A percentile compares a stretch with the other conserved stretches of the same genome.
These are phyloP conservation scores for Ischnus inquisitorius DNA, from an alignment of 2,888 invertebrate genomes.

Conservation along the genomic window DNA sequence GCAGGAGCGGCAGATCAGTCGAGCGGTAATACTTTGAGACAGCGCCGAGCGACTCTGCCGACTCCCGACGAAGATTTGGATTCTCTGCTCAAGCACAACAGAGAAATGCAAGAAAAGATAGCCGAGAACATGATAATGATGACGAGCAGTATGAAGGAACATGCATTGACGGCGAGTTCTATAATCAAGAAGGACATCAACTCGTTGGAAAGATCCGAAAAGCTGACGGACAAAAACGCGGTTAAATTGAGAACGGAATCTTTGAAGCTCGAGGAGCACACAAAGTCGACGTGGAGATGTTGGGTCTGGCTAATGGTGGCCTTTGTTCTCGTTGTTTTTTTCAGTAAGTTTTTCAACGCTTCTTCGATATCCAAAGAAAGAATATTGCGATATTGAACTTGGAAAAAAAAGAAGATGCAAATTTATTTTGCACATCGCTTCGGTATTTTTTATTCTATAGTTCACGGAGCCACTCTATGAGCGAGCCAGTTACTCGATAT, in stretches of 20 bases:
- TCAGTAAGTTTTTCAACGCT: slow-evolving; percentile 88
- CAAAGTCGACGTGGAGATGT: slow-evolving; percentile 95
- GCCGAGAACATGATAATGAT: slow-evolving; percentile 97
- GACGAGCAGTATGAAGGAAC: slow-evolving; percentile 95
- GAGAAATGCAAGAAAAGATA: slow-evolving; percentile 95
- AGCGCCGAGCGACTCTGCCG: slow-evolving; percentile 80
- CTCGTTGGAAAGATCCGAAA: slow-evolving; percentile 90
- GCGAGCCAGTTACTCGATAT: neutral
- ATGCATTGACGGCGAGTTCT: slow-evolving; percentile 94
- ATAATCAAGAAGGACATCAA: slow-evolving; percentile 94
- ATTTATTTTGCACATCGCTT: neutral
- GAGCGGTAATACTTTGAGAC: slow-evolving; percentile 39
- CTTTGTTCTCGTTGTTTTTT: slow-evolving; percentile 94
- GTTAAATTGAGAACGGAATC: slow-evolving; percentile 92
- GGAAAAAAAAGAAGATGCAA: neutral
- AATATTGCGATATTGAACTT: neutral
- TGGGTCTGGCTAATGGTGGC: slow-evolving; percentile 97
- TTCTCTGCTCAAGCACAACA: slow-evolving; percentile 94
- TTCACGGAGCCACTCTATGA: no score
- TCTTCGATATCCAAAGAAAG: neutral
- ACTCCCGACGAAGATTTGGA: slow-evolving; percentile 91
- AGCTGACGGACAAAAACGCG: slow-evolving; percentile 93
- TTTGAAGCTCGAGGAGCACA: slow-evolving; percentile 93
- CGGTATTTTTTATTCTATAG: no score
- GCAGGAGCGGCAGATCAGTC: slow-evolving; percentile 15